Base-by-base conservation (phyloP, 2,113 vertebrate species). In the Hippocampus abdominalis region DNA sequence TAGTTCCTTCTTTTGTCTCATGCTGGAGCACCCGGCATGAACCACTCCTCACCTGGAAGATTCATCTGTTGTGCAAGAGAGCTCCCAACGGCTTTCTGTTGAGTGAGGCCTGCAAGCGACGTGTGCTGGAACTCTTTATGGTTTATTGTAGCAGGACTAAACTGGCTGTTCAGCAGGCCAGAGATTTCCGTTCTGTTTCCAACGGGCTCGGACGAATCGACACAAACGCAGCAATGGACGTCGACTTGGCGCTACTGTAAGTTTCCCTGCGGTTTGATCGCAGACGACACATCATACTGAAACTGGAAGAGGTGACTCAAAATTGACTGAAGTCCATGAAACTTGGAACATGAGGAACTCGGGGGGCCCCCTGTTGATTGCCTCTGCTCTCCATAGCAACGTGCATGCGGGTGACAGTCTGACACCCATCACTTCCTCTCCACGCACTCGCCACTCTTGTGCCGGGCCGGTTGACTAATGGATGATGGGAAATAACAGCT, bases 401-500 rank as follows among this genome's bases (percentile, higher is more conserved):
- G 12, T n/a, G 21, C 23, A 23, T 54, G 21, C 51, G 23, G 51
- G 51, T 23, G 51, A 23, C 3, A n/a, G 51, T 23, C 7, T 20
- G 68, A 67, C 73, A 62, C 46, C 51, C 20, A 42, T 72, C 76
- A 62, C 72, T 79, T 78, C 71, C 74, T 66, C 72, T 68, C 66
- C 54, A 44, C 51, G 71, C 69, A 72, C n/a, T 32, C 25, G 76
- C 59, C 73, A 68, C 70, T 71, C 39, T 21, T 66, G 69, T 27
- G 49, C 69, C 61, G 2, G 51, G 21, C 68, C 21, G 46, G 29
- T 76, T 76, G 21, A 51, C 84, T 88, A 88, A 88, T 90, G 81
- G 78, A 85, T 74, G 77, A 68, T 69, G 74, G 77, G 74, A 80
- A 84, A 83, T 75, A 85, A 79, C 60, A 74, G 82, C 75, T 79